These are phyloP conservation scores for Pegoplata infirma DNA, from an alignment of 2,888 invertebrate species.

Conservation along the genomic window DNA sequence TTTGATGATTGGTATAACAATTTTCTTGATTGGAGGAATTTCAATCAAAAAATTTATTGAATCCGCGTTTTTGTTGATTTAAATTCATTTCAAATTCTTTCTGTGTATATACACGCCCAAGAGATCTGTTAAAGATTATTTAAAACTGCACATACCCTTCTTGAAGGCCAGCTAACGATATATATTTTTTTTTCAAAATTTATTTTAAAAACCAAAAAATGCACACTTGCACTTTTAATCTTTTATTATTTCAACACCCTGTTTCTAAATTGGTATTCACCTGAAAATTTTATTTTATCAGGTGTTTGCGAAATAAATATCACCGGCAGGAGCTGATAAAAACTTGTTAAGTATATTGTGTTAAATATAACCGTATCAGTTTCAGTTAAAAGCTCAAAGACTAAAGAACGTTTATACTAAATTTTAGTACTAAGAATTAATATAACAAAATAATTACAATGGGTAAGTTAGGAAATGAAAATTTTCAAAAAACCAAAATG, in stretches of 20 bases:
- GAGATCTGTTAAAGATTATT: too few species aligned
- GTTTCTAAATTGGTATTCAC: slow-evolving; percentile 9
- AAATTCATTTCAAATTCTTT: too few species aligned
- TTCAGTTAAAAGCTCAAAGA: slow-evolving; percentile 48
- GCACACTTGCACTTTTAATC: too few species aligned
- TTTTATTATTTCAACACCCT: slow-evolving; percentile 26
- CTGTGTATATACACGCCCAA: too few species aligned
- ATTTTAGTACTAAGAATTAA: not conserved
- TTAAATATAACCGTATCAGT: slow-evolving; percentile 31
- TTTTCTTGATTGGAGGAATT: too few species aligned
- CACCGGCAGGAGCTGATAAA: slow-evolving; percentile 47
- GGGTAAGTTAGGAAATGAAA: slow-evolving; percentile 43
- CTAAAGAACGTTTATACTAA: slow-evolving; percentile 30
- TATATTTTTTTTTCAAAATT: too few species aligned
- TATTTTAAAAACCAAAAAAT: too few species aligned
- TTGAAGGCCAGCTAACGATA: too few species aligned
- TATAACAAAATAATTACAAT: slow-evolving; percentile 21
- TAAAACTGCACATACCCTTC: too few species aligned
- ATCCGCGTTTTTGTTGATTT: too few species aligned
- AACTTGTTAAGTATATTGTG: slow-evolving; percentile 37
- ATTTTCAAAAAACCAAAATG: not conserved
- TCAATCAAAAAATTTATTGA: too few species aligned
- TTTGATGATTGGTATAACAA: too few species aligned
- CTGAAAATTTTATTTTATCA: slow-evolving; percentile 56
- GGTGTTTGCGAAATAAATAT: slow-evolving; percentile 43